phyloP scores from a whole-genome alignment of 2,113 vertebrate genomes.

The Phaethornis superciliosus region DNA sequence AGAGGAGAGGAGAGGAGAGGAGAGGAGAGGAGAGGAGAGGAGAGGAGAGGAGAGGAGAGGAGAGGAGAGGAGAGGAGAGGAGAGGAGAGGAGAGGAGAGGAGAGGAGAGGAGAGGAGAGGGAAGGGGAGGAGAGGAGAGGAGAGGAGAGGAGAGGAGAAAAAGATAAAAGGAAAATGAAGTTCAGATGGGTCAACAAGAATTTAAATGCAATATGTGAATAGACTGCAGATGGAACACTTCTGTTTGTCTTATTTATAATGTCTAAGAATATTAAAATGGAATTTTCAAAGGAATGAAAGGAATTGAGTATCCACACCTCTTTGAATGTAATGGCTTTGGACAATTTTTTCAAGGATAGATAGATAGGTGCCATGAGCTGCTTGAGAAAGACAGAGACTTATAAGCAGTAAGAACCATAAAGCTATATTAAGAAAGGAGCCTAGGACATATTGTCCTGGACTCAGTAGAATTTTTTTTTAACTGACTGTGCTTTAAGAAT shows the following conservation, averaged over 20 bases:
- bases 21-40: too few relatives aligned
- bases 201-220: conserved; percentile 22
- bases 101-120: too few relatives aligned
- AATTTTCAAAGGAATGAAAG: conserved; percentile 33
- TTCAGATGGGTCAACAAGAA: conserved; percentile 58
- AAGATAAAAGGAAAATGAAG: conserved; percentile 36
- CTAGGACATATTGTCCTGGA: conserved; percentile 29
- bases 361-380: conserved; percentile 44
- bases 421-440: conserved; percentile 55
- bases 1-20: too few relatives aligned
- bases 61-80: too few relatives aligned
- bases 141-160: too few relatives aligned
- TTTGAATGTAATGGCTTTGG: conserved; percentile 7
- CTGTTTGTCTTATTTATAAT: conserved; percentile 32
- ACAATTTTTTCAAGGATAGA: conserved; percentile 34
- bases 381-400: conserved; percentile 40
- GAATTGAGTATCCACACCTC: conserved; percentile 27
- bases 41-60: too few relatives aligned
- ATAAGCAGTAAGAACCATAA: conserved; percentile 55
- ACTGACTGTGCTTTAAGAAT: conserved; percentile 8
- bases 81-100: too few relatives aligned
- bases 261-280: conserved; percentile 30
- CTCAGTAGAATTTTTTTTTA: neutral
- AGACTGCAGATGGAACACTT: conserved; percentile 25
- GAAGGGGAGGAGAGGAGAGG: too few relatives aligned